Evolutionary conservation across 1,140 invertebrate species (phyloP), one percentile per base, ranked within the genome.

Genomic region (Cherax destructor): DNA sequence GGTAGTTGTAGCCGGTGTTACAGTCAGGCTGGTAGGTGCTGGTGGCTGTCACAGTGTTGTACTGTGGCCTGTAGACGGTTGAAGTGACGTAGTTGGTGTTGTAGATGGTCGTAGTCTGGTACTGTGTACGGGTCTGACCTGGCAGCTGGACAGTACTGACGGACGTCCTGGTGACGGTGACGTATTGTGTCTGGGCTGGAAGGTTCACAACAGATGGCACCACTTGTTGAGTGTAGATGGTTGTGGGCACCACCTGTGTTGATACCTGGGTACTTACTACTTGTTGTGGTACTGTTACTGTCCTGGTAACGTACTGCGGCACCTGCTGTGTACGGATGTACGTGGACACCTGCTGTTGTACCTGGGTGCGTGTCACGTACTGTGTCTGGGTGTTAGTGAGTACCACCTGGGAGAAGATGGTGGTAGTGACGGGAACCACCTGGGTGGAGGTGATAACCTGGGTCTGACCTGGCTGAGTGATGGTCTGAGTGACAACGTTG

Each of bases 81-180:
- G 88, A 90, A 50, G 88, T 90, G n/a, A 90, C 88, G 74, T 90
- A 90, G 72, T 90, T 90, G 50, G 88, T 90, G 56, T 84, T 90
- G 69, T 77, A 84, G 30, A 90, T 80, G 72, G 72, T 84, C 30
- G 41, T 90, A 2, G 88, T 90, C 18, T 61, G 24, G 72, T 78
- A 90, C 30, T 83, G 49, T 7, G 88, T 90, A 6, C 83, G 49
- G 7, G 83, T 84, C 72, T 59, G 56, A 3, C 79, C 91, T 7
- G 91, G 91, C 2, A 87, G 78, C 61, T 86, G 76, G 18, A 87
- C 85, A 41, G 87, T 88, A 13, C 61, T 81, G 59, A 78, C 77
- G 47, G 52, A 49, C 10, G 91, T 92, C 16, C 74, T 49, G 72
- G 52, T 41, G 61, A 88, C 85, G 3, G 91, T 92, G 52, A n/a